Evolutionary conservation across 1,140 invertebrate genomes (phyloP).

Genomic region (Drosophila grimshawi): DNA sequence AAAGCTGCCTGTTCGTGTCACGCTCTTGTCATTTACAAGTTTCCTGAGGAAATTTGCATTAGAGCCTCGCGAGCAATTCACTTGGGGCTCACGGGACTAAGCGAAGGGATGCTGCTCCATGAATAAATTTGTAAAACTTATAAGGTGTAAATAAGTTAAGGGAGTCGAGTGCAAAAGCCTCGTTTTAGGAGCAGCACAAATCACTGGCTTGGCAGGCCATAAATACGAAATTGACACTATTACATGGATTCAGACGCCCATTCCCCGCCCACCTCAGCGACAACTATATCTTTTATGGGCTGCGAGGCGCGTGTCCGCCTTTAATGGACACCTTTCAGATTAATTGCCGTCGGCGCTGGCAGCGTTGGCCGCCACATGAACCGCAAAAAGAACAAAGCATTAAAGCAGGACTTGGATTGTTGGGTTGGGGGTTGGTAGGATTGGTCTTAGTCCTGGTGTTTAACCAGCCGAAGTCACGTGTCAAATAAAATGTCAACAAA

Average conservation of each 20-base stretch:
- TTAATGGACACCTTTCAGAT: slow-evolving; percentile 82
- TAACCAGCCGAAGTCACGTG: slow-evolving; percentile 82
- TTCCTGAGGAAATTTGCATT: slow-evolving; percentile 75
- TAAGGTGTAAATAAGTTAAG: slow-evolving; percentile 11
- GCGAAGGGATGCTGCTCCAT: not conserved
- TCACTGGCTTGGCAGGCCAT: slow-evolving; percentile 62
- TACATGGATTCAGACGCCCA: slow-evolving; percentile 55
- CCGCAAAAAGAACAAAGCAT: slow-evolving; percentile 83
- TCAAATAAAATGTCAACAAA: slow-evolving; percentile 83
- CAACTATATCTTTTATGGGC: slow-evolving; percentile 50
- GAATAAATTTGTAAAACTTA: slow-evolving; percentile 2
- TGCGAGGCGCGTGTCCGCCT: slow-evolving; percentile 65
- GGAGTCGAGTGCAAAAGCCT: slow-evolving; percentile 1
- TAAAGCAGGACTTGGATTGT: slow-evolving; percentile 39
- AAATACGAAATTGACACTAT: slow-evolving; percentile 81
- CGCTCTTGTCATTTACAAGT: slow-evolving; percentile 40
- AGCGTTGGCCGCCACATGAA: slow-evolving; percentile 71
- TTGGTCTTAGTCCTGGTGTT: slow-evolving; percentile 53
- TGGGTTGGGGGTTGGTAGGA: not conserved
- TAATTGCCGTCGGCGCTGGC: slow-evolving; percentile 67
- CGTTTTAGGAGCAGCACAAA: slow-evolving; percentile 49
- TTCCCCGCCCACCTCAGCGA: slow-evolving; percentile 27
- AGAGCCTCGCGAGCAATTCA: slow-evolving; percentile 38
- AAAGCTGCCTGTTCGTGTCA: slow-evolving; percentile 29
- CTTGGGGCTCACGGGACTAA: slow-evolving; percentile 52